phyloP scores from a whole-genome alignment of 1,140 invertebrate species.

The Fragariocoptes setiger region DNA sequence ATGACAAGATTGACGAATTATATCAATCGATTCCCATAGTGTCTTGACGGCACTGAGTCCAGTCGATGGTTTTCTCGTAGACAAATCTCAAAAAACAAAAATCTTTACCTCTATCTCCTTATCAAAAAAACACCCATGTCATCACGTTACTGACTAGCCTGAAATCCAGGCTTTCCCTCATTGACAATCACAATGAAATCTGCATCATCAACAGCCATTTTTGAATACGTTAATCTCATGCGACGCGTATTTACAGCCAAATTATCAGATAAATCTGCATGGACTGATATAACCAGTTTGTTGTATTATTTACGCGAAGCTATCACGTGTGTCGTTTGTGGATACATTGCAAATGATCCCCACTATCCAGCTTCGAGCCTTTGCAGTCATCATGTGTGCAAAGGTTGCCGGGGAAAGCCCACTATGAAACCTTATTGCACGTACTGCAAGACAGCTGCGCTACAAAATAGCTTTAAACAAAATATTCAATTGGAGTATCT shows the following conservation, averaged over 20 bases:
- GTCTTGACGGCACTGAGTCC: no score
- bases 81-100: no score
- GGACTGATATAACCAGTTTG: slow-evolving; percentile 43
- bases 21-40: no score
- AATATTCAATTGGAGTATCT: slow-evolving; percentile 44
- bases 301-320: slow-evolving; percentile 50
- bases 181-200: no score
- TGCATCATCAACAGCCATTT: no score
- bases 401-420: slow-evolving; percentile 44
- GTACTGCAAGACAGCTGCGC: slow-evolving; percentile 22
- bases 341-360: slow-evolving; percentile 42
- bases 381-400: slow-evolving; percentile 59
- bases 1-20: no score
- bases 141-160: no score
- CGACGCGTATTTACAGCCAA: slow-evolving; percentile 37
- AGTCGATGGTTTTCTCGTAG: no score
- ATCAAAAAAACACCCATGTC: no score
- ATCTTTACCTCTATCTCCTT: no score
- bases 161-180: no score
- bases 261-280: slow-evolving; percentile 30
- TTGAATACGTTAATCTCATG: slow-evolving; percentile 51
- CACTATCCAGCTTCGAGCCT: slow-evolving; percentile 40
- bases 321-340: slow-evolving; percentile 55
- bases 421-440: slow-evolving; percentile 45
- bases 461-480: slow-evolving; percentile 15